Percentiles rank a stretch among this genome's conserved stretches.
phyloP scores from a whole-genome alignment of 92 coral and sea anemone genomes.

The Zoanthus sansibaricus region DNA sequence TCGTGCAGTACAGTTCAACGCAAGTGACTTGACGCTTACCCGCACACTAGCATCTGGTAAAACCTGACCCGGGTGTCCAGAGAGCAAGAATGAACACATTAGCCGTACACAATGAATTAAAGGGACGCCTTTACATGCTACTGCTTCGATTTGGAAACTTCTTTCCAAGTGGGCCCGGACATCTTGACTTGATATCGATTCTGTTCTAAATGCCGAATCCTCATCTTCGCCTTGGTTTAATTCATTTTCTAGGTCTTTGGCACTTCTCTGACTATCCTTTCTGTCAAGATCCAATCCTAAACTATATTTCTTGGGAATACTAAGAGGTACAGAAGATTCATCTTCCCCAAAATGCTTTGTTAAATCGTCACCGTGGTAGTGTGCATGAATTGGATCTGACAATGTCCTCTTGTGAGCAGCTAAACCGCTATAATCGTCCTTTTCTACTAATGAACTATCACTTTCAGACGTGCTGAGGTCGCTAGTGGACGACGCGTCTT shows the following conservation, averaged over 20 bases:
- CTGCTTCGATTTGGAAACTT: constrained; percentile 93
- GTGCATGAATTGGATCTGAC: constrained; percentile 80
- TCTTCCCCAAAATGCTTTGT: constrained; percentile 27
- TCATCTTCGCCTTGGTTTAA: constrained; percentile 42
- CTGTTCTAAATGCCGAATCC: constrained; percentile 69
- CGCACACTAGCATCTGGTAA: constrained; percentile 93
- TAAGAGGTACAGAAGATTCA: constrained; percentile 9
- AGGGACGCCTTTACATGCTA: constrained; percentile 90
- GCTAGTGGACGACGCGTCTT: constrained; percentile 54
- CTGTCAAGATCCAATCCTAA: constrained; percentile 53
- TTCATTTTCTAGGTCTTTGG: constrained; percentile 72
- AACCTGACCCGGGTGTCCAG: constrained; percentile 91
- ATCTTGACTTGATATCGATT: constrained; percentile 81
- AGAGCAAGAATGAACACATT: constrained; percentile 90
- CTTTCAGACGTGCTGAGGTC: constrained; percentile 66
- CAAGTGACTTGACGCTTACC: constrained; percentile 93
- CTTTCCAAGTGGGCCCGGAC: constrained; percentile 81
- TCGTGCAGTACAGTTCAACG: constrained; percentile 86
- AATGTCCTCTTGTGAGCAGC: constrained; percentile 62
- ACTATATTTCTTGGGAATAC: constrained; percentile 50
- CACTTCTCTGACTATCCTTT: constrained; percentile 65
- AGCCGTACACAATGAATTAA: constrained; percentile 92
- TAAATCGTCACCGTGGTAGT: constrained; percentile 44
- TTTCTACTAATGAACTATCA: constrained; percentile 45
- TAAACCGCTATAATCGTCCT: not conserved